A percentile compares a stretch with the other conserved stretches of the same genome.
These are phyloP conservation scores for Lithophane semibrunnea DNA, from an alignment of 2,888 invertebrate species.

Conservation along the genomic window DNA sequence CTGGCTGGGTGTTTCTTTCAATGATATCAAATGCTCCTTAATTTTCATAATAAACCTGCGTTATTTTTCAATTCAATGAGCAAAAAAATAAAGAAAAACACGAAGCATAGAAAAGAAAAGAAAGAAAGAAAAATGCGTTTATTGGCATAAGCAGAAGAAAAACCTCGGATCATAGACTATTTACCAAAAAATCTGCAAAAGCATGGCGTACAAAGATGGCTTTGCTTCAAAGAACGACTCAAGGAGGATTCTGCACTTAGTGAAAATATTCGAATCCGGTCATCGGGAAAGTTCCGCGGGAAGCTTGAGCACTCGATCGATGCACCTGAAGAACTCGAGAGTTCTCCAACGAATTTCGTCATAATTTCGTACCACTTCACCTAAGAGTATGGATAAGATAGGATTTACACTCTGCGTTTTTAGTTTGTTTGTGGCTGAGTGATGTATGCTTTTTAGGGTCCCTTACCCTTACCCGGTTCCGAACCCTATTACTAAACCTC, in stretches of 20 bases:
- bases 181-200: slow-evolving; percentile 74
- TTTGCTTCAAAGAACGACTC: slow-evolving; percentile 78
- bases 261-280: slow-evolving; percentile 85
- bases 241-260: slow-evolving; percentile 78
- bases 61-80: background rate
- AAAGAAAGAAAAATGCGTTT: too few species aligned
- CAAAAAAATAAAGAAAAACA: background rate
- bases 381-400: slow-evolving; percentile 37
- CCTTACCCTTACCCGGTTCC: too few species aligned
- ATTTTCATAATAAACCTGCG: background rate
- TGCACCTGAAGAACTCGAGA: slow-evolving; percentile 73
- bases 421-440: background rate
- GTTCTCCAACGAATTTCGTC: slow-evolving; percentile 73
- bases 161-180: slow-evolving; percentile 65
- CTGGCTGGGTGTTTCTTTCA: background rate
- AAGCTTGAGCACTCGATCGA: slow-evolving; percentile 72
- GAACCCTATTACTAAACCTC: too few species aligned
- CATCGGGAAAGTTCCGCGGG: slow-evolving; percentile 75
- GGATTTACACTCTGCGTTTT: background rate
- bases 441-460: background rate
- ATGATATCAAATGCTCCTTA: background rate
- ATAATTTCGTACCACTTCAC: slow-evolving; percentile 71
- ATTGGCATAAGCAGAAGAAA: too few species aligned
- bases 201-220: slow-evolving; percentile 71
- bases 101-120: too few species aligned